phyloP scores from a whole-genome alignment of 2,113 vertebrate species.

The Amblyopsis rosae region DNA sequence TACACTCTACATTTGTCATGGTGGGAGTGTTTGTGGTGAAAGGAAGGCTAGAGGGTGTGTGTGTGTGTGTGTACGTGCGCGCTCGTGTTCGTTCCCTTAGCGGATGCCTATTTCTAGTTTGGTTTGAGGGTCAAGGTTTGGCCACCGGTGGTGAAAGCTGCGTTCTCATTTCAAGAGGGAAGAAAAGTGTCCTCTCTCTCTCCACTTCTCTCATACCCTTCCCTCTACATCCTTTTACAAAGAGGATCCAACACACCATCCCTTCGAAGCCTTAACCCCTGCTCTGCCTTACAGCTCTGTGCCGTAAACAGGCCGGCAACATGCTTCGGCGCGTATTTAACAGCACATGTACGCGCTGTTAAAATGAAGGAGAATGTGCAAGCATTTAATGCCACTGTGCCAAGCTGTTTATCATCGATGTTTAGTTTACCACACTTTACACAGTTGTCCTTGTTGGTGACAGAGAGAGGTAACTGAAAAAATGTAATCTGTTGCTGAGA shows the following conservation, averaged over 20 bases:
- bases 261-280: constrained; percentile 63
- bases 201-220: constrained; percentile 6
- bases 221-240: constrained; percentile 35
- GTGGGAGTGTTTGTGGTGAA: constrained; percentile 45
- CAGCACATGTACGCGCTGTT: not conserved
- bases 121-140: constrained; percentile 78
- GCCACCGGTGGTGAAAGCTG: constrained; percentile 75
- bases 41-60: constrained; percentile 63
- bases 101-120: constrained; percentile 76
- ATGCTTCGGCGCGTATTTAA: not conserved
- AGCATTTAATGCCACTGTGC: not conserved
- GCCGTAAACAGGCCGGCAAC: not conserved
- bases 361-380: constrained; percentile 14
- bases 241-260: constrained; percentile 55
- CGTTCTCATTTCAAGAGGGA: constrained; percentile 69
- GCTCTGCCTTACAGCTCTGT: constrained; percentile 29
- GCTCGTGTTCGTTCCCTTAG: constrained; percentile 54
- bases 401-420: constrained; percentile 1
- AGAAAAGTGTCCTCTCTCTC: constrained; percentile 37
- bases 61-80: constrained; percentile 62
- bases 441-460: constrained; percentile 22
- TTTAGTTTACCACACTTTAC: constrained; percentile 11
- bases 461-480: constrained; percentile 12
- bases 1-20: not conserved
- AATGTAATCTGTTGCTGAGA: constrained; percentile 22